Percentiles rank a stretch among this genome's conserved stretches.
Conservation (phyloP, 2,888 invertebrate genomes). For the Leptopilina myrica region DNA sequence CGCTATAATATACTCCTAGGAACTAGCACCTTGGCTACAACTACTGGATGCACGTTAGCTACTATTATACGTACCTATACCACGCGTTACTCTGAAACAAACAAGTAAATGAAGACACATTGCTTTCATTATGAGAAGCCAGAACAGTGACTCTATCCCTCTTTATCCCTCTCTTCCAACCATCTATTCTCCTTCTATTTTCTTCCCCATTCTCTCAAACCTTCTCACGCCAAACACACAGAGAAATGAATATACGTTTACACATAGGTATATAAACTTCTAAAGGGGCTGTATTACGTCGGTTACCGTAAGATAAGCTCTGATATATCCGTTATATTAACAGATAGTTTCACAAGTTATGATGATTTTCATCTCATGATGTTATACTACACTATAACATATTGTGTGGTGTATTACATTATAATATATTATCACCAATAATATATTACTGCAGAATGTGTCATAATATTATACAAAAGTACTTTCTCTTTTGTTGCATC, state of each 20-base stretch:
- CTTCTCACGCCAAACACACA: not conserved
- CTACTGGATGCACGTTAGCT: conserved; percentile 60
- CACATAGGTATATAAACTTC: not conserved
- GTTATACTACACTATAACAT: too few relatives aligned
- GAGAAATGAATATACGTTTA: not conserved
- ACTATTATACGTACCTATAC: conserved; percentile 67
- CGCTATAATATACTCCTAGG: conserved; percentile 57
- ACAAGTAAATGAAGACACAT: conserved; percentile 74
- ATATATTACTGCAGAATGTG: too few relatives aligned
- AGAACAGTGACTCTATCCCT: conserved; percentile 29
- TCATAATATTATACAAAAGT: too few relatives aligned
- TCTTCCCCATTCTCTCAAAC: conserved; percentile 15
- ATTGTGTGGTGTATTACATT: too few relatives aligned
- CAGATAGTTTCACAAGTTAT: conserved; percentile 1
- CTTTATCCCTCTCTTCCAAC: conserved; percentile 11
- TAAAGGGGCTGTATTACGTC: not conserved
- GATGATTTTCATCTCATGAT: too few relatives aligned
- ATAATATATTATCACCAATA: too few relatives aligned
- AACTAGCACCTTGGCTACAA: conserved; percentile 56
- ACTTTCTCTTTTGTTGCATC: too few relatives aligned
- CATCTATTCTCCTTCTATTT: not conserved
- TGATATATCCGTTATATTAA: not conserved
- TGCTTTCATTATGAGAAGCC: conserved; percentile 70
- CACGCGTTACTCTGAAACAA: conserved; percentile 68
- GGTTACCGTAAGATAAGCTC: conserved; percentile 3